Conservation (phyloP, 2,113 vertebrate species). For the Pandion haliaetus region DNA sequence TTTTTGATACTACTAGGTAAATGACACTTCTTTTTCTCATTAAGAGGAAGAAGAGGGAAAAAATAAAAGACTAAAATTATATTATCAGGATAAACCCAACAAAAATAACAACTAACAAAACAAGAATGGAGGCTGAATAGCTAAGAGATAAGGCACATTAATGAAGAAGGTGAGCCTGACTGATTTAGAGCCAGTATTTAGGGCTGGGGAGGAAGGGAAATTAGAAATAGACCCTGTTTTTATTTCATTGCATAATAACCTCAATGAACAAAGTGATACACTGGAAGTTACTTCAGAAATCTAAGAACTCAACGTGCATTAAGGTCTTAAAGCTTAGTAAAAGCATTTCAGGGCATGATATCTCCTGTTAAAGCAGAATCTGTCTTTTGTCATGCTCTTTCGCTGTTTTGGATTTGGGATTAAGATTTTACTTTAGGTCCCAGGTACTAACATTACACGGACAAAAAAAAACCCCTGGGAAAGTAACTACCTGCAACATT, state of each 20-base stretch:
- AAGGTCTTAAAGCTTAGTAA: neutral
- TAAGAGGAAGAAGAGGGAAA: neutral
- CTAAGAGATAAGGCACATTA: neutral
- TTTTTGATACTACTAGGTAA: neutral
- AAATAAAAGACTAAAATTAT: neutral
- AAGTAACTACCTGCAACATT: neutral
- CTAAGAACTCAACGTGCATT: neutral
- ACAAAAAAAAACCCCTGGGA: neutral
- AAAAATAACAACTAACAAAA: neutral
- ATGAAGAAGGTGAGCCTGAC: neutral
- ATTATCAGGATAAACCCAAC: neutral
- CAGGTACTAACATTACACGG: neutral
- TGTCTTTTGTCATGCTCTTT: neutral
- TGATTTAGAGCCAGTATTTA: neutral
- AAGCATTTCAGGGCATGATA: neutral
- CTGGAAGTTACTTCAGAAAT: neutral
- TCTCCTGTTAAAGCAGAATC: neutral
- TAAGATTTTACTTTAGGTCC: neutral
- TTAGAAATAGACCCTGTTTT: neutral
- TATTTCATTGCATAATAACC: neutral
- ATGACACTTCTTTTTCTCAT: neutral
- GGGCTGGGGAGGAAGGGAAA: neutral
- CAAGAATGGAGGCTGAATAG: neutral
- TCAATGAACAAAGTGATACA: neutral
- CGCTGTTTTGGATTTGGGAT: neutral